Conservation (phyloP, 92 coral and sea anemone species). For the Paragorgia papillata region DNA sequence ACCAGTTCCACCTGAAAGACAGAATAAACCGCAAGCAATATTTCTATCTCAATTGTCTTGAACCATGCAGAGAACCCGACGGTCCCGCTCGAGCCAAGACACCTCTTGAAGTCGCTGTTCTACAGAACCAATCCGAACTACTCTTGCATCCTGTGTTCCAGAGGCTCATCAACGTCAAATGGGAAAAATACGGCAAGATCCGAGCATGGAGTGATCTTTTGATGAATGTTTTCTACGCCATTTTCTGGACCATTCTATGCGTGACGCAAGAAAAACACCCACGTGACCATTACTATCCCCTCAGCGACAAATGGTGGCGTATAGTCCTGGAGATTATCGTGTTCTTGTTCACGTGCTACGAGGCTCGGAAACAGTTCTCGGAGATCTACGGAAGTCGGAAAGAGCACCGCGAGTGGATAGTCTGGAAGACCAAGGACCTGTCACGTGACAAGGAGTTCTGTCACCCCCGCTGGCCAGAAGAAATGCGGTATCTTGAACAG, state of each 20-base stretch:
- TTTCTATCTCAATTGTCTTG: slow-evolving; percentile 72
- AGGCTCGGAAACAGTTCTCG: slow-evolving; percentile 70
- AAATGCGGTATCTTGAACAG: slow-evolving; percentile 63
- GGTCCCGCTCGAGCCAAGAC: slow-evolving; percentile 64
- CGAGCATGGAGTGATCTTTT: slow-evolving; percentile 73
- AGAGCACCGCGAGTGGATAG: slow-evolving; percentile 56
- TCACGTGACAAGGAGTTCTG: slow-evolving; percentile 74
- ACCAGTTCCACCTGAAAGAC: slow-evolving; percentile 77
- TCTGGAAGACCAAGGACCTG: slow-evolving; percentile 66
- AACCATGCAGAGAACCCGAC: slow-evolving; percentile 39
- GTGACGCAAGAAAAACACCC: slow-evolving; percentile 68
- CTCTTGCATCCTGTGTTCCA: slow-evolving; percentile 78
- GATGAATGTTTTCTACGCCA: slow-evolving; percentile 63
- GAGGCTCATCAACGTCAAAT: slow-evolving; percentile 76
- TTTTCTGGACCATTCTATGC: slow-evolving; percentile 68
- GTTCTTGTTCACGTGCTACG: slow-evolving; percentile 64
- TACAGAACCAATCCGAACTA: slow-evolving; percentile 66
- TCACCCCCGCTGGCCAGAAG: slow-evolving; percentile 82
- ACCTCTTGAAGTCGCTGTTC: slow-evolving; percentile 72
- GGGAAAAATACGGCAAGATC: slow-evolving; percentile 67
- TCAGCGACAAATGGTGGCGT: slow-evolving; percentile 73
- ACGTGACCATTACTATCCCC: slow-evolving; percentile 59
- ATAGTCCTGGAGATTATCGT: slow-evolving; percentile 66
- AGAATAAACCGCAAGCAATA: slow-evolving; percentile 71
- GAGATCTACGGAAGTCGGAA: slow-evolving; percentile 67